Evolutionary conservation across 2,113 vertebrate genomes (phyloP), one percentile per base, ranked within the genome.

Genomic region (Caracal caracal): DNA sequence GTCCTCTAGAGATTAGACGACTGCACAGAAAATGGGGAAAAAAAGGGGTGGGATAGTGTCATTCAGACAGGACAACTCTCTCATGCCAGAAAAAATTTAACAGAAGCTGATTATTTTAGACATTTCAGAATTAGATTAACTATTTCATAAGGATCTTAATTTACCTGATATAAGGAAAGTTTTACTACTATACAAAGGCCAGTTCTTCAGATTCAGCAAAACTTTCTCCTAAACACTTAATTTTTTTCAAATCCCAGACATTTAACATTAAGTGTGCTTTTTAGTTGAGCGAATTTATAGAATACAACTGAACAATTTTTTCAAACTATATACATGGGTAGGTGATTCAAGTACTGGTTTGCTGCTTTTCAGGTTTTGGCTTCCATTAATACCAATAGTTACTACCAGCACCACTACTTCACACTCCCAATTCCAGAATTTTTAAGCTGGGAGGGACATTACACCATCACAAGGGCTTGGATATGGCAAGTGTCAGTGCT

Each of bases 291-390:
- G 59, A 86, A 92, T 79, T 12, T 81, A 9, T 84, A 90, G 40
- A 93, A 85, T 56, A 90, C 43, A 95, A 90, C 17, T 47, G 93
- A 95, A 49, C 89, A 88, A 84, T 51, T 97, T 97, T 97, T 90
- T 53, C 47, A 93, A 91, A 94, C 8, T 82, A 82, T 37, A 70
- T 81, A 78, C 15, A 81, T 6, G 82, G 19, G 79, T 49, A 92
- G 80, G 79, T 51, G 33, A 79, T 86, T 73, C 82, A 82, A 95
- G 59, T 81, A 96, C 17, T 63, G 28, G 26, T 79, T 78, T 95
- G 37, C 53, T 73, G 61, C 40, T 94, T 95, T 97, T 96, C 47
- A 85, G 88, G 73, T 75, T 95, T 95, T 94, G 70, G 37, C 26
- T 97, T 92, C 15, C 90, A 79, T 83, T 51, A 96, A 90, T 73